A percentile compares a stretch with the other conserved stretches of the same genome.
phyloP scores from a whole-genome alignment of 2,888 invertebrate species.

The Sphecodes monilicornis region DNA sequence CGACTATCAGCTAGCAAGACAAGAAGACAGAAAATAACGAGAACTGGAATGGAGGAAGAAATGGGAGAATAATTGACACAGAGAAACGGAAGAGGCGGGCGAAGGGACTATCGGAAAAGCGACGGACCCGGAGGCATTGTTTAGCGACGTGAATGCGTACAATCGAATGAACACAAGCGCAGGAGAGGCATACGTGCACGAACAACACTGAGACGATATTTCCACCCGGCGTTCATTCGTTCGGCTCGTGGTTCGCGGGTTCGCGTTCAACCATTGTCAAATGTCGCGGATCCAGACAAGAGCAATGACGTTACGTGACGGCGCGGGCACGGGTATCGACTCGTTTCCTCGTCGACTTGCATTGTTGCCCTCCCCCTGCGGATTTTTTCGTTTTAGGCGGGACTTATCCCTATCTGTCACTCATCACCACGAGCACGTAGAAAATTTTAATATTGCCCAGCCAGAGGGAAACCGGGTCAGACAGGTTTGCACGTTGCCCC shows the following conservation, averaged over 20 bases:
- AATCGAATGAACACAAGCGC: constrained; percentile 44
- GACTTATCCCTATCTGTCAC: constrained; percentile 21
- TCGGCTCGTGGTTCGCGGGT: constrained; percentile 27
- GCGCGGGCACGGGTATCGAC: background rate
- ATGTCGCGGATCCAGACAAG: constrained; percentile 30
- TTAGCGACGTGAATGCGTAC: constrained; percentile 70
- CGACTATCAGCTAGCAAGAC: background rate
- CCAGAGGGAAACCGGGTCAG: background rate
- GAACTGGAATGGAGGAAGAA: constrained; percentile 17
- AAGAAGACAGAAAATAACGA: constrained; percentile 14
- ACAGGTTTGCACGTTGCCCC: constrained; percentile 12
- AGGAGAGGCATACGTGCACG: background rate
- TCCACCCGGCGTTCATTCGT: background rate
- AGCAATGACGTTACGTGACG: constrained; percentile 28
- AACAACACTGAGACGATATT: background rate
- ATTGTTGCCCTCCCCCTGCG: constrained; percentile 9
- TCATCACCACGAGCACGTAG: constrained; percentile 20
- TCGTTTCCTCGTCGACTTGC: constrained; percentile 12
- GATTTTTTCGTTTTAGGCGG: constrained; percentile 10
- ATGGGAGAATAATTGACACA: constrained; percentile 42
- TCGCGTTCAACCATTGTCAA: constrained; percentile 36
- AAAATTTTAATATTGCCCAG: constrained; percentile 57
- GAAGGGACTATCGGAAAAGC: constrained; percentile 39
- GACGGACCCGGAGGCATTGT: constrained; percentile 65
- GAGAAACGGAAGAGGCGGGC: constrained; percentile 12